Base-by-base conservation (phyloP, 92 coral and sea anemone genomes). In the Nematostella vectensis region DNA sequence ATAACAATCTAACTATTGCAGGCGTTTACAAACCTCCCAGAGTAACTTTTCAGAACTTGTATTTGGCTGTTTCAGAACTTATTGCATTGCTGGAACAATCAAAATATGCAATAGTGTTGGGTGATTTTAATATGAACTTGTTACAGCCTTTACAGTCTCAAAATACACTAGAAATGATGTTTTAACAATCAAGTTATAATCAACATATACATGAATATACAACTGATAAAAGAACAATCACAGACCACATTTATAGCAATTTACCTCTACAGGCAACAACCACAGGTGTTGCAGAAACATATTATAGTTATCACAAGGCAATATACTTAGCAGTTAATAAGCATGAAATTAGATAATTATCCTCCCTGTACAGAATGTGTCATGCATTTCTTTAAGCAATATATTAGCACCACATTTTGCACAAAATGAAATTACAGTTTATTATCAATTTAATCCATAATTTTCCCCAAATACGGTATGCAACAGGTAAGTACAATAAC, bases 171-270 rank as follows among this genome's bases (percentile, higher is more conserved):
- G 47, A 65, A 51, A 45, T 47, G 11, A 33, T 69, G 51, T 54
- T 48, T 47, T 12, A 31, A 69, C 51, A 69, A 43, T 47, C 56
- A 59, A 59, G 75, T 43, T 69, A 69, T 58, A 55, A 20, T 36
- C 61, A n/a, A n/a, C n/a, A n/a, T n/a, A n/a, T n/a, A n/a, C n/a
- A n/a, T 31, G 21, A 19, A 47, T 58, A 26, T 27, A 69, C 77
- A 25, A 70, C 69, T 20, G n/a, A n/a, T n/a, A n/a, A n/a, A n/a
- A n/a, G n/a, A n/a, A n/a, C n/a, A n/a, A n/a, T n/a, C n/a, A n/a
- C 68, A 69, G 30, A 69, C 59, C 47, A 49, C 56, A 47, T 49
- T 55, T 59, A 59, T 59, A 59, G 55, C 44, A 59, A 59, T 59
- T 47, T 59, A 59, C 65, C 65, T 42, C 50, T 59, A 25, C 55